These are phyloP conservation scores for Podarcis lilfordi DNA, from an alignment of 2,797 vertebrate genomes.

Conservation along the genomic window DNA sequence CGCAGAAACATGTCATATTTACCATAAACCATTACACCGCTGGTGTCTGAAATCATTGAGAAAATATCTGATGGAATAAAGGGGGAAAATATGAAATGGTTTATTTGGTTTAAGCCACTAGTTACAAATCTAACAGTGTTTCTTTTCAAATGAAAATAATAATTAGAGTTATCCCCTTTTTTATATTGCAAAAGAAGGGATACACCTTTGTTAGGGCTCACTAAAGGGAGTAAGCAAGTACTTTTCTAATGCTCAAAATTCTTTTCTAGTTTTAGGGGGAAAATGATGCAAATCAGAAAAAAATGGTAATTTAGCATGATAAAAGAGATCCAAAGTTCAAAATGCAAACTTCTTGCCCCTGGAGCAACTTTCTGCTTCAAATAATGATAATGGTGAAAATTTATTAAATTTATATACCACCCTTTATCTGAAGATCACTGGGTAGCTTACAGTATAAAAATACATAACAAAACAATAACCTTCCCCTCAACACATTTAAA, in stretches of 20 bases:
- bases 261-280: neutral
- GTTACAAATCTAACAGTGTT: slow-evolving; percentile 9
- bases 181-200: neutral
- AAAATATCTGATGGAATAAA: slow-evolving; percentile 89
- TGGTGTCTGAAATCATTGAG: slow-evolving; percentile 95
- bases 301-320: slow-evolving; percentile 46
- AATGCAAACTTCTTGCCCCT: slow-evolving; percentile 55
- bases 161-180: neutral
- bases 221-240: neutral
- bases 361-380: slow-evolving; percentile 38
- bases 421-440: too few relatives aligned
- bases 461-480: too few relatives aligned
- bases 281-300: slow-evolving; percentile 13
- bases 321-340: slow-evolving; percentile 45
- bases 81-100: slow-evolving; percentile 21
- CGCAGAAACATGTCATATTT: slow-evolving; percentile 94
- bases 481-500: too few relatives aligned
- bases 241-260: too few relatives aligned
- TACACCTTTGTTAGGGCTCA: neutral
- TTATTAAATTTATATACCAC: too few relatives aligned
- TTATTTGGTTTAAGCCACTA: slow-evolving; percentile 25
- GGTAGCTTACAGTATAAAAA: neutral
- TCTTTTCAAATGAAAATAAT: slow-evolving; percentile 11
- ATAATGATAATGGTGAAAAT: neutral
- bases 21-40: slow-evolving; percentile 90